Conservation (phyloP, 1,140 invertebrate genomes). For the Tetramorium parvispinum region DNA sequence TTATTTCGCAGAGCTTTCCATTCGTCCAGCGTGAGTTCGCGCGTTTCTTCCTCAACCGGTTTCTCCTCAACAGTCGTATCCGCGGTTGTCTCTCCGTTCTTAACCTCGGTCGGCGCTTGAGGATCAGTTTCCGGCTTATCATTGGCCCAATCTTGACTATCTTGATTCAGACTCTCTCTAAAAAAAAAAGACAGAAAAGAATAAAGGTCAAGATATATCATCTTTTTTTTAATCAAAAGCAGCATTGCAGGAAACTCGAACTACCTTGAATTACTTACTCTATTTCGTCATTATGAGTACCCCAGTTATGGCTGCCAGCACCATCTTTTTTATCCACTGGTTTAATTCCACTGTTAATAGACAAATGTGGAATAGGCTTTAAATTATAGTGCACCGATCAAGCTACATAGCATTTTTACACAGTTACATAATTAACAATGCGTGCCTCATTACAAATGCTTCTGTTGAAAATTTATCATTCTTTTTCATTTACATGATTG, state of each 20-base stretch:
- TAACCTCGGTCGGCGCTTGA: slow-evolving; percentile 77
- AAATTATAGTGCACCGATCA: neutral
- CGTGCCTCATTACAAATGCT: slow-evolving; percentile 16
- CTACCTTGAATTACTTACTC: slow-evolving; percentile 87
- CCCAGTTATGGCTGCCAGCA: slow-evolving; percentile 97
- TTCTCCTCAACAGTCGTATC: slow-evolving; percentile 82
- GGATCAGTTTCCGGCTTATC: slow-evolving; percentile 83
- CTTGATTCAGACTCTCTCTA: slow-evolving; percentile 83
- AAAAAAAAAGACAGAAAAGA: neutral
- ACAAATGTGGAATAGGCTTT: slow-evolving; percentile 31
- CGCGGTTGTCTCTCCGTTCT: slow-evolving; percentile 82
- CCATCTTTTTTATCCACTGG: slow-evolving; percentile 97
- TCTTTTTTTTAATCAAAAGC: neutral
- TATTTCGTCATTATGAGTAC: slow-evolving; percentile 95
- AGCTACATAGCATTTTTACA: neutral
- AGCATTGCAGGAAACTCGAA: neutral
- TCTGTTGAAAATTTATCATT: neutral
- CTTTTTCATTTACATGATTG: neutral
- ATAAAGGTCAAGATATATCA: neutral
- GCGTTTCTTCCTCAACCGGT: slow-evolving; percentile 91
- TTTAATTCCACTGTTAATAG: slow-evolving; percentile 92
- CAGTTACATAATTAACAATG: slow-evolving; percentile 14
- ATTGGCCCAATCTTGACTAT: slow-evolving; percentile 84
- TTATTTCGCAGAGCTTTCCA: slow-evolving; percentile 93
- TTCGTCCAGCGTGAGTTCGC: slow-evolving; percentile 94